Evolutionary conservation across 2,113 vertebrate genomes (phyloP).

Genomic region (Embiotoca jacksoni): DNA sequence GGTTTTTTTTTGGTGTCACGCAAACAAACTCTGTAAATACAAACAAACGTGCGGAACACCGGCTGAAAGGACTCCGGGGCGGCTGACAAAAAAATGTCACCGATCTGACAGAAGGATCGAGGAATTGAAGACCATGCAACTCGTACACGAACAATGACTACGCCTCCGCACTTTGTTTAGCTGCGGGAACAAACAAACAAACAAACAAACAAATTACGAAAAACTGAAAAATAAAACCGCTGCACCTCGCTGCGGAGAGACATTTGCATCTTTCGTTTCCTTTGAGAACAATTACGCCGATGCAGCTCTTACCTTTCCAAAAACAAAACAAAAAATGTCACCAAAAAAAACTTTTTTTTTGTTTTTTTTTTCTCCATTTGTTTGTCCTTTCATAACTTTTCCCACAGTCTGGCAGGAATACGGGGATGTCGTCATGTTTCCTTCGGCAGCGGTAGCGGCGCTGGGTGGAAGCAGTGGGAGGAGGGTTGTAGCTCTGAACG

Average conservation of each 20-base stretch:
- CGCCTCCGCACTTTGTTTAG: slow-evolving; percentile 52
- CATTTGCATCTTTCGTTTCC: slow-evolving; percentile 34
- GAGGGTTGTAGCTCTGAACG: slow-evolving; percentile 49
- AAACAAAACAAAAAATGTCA: slow-evolving; percentile 20
- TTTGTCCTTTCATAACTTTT: slow-evolving; percentile 54
- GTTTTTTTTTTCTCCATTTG: slow-evolving; percentile 33
- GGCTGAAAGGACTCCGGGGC: slow-evolving; percentile 51
- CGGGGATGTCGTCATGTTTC: slow-evolving; percentile 27
- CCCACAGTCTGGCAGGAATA: slow-evolving; percentile 26
- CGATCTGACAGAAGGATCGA: slow-evolving; percentile 15
- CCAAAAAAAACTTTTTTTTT: slow-evolving; percentile 48
- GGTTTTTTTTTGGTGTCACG: slow-evolving; percentile 57
- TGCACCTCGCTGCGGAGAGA: background rate
- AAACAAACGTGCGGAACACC: slow-evolving; percentile 58
- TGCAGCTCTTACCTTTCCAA: slow-evolving; percentile 28
- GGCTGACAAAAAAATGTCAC: slow-evolving; percentile 70
- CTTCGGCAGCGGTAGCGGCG: slow-evolving; percentile 32
- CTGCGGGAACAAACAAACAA: background rate
- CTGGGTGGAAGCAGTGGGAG: slow-evolving; percentile 42
- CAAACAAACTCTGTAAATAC: slow-evolving; percentile 78
- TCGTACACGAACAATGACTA: slow-evolving; percentile 33
- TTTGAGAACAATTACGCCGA: slow-evolving; percentile 51
- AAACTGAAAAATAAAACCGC: background rate
- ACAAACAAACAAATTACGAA: background rate
- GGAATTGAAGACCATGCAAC: slow-evolving; percentile 27